These are phyloP conservation scores for Drosophila nikananu DNA, from an alignment of 1,140 invertebrate species.

Conservation along the genomic window DNA sequence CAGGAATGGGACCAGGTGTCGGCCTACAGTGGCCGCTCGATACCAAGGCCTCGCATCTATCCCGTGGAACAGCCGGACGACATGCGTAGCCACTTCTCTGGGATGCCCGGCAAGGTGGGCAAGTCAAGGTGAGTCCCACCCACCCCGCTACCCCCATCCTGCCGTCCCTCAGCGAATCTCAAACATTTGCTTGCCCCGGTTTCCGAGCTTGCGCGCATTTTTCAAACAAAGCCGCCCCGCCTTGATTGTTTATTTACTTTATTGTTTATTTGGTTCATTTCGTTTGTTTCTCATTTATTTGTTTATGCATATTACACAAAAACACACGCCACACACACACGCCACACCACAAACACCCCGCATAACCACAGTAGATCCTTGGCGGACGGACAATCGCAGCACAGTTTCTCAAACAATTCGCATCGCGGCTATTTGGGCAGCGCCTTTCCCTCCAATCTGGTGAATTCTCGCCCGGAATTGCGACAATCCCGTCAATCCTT, in stretches of 20 bases:
- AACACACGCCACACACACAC: slow-evolving; percentile 1
- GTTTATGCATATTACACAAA: slow-evolving; percentile 43
- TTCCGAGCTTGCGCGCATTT: slow-evolving; percentile 41
- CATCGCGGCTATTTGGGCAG: slow-evolving; percentile 89
- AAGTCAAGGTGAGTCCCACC: slow-evolving; percentile 86
- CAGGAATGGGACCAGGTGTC: slow-evolving; percentile 97
- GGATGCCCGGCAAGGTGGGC: slow-evolving; percentile 85
- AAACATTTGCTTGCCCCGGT: slow-evolving; percentile 50
- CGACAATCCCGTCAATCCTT: slow-evolving; percentile 93
- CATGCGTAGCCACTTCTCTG: slow-evolving; percentile 88
- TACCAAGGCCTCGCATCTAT: slow-evolving; percentile 93
- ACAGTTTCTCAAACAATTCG: slow-evolving; percentile 93
- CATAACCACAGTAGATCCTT: slow-evolving; percentile 86
- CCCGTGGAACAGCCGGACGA: slow-evolving; percentile 90
- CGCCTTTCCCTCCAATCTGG: slow-evolving; percentile 90
- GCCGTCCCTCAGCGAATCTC: slow-evolving; percentile 10
- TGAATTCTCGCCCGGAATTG: slow-evolving; percentile 92
- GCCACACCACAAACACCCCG: not conserved
- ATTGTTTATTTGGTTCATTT: slow-evolving; percentile 54
- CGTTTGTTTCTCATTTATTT: slow-evolving; percentile 64
- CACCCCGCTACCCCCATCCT: too few relatives aligned
- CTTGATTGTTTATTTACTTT: slow-evolving; percentile 36
- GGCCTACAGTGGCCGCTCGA: slow-evolving; percentile 95
- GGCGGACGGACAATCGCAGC: slow-evolving; percentile 94
- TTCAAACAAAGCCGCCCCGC: slow-evolving; percentile 11